phyloP scores from a whole-genome alignment of 2,113 vertebrate genomes.

The Thomomys bottae region DNA sequence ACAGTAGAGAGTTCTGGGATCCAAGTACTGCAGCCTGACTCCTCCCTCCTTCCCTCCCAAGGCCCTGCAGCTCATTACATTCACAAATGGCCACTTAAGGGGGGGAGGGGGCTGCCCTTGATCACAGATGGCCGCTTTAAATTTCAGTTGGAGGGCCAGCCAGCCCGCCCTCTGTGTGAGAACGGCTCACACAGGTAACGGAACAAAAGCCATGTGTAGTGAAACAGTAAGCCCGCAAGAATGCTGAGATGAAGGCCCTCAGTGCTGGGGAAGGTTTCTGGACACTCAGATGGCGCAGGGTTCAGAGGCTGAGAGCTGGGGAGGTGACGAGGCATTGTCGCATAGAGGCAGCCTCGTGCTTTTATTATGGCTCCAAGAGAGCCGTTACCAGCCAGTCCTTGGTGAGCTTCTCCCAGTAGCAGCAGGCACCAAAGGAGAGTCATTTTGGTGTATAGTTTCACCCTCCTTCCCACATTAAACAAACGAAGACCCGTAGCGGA shows the following conservation, averaged over 20 bases:
- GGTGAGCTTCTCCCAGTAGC: background rate
- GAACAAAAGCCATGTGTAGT: background rate
- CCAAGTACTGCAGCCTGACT: background rate
- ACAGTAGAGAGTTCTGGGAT: background rate
- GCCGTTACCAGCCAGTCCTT: background rate
- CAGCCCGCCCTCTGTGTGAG: constrained; percentile 39
- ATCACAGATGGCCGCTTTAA: constrained; percentile 49
- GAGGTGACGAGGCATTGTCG: background rate
- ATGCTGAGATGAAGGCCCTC: background rate
- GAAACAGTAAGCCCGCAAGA: background rate
- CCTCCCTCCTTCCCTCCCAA: background rate
- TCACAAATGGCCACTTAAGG: background rate
- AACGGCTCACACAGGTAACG: constrained; percentile 6
- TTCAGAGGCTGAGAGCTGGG: background rate
- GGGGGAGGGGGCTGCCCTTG: background rate
- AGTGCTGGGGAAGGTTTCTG: background rate
- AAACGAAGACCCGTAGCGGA: background rate
- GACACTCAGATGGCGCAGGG: background rate
- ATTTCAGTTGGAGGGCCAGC: constrained; percentile 35
- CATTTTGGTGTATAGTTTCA: background rate
- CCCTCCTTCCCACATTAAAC: constrained; percentile 16
- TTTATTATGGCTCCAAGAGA: background rate
- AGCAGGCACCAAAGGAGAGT: background rate
- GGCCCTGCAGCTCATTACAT: constrained; percentile 26
- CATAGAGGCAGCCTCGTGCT: too few species aligned